Evolutionary conservation across 2,888 invertebrate species (phyloP).

Genomic region (Apantesis nais): DNA sequence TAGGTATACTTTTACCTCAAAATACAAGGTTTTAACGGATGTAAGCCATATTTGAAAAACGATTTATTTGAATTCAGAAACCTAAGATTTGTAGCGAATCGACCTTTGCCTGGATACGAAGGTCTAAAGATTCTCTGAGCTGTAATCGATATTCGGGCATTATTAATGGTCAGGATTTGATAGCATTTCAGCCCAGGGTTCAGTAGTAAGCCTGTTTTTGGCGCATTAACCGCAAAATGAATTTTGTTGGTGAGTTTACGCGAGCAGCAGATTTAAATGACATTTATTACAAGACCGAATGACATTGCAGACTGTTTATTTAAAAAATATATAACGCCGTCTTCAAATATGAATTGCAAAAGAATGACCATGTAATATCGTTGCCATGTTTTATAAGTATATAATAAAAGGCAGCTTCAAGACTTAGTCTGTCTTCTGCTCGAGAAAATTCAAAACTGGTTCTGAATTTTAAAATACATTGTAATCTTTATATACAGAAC

Average conservation of each 20-base stretch:
- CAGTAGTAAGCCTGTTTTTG: conserved; percentile 9
- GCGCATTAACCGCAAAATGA: not conserved
- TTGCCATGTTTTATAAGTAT: too few relatives aligned
- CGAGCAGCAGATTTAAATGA: not conserved
- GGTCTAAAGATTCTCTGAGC: conserved; percentile 28
- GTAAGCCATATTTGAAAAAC: not conserved
- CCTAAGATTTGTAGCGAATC: conserved; percentile 23
- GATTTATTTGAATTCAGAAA: conserved; percentile 7
- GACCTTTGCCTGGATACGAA: conserved; percentile 18
- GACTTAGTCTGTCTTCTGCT: not conserved
- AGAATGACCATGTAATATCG: not conserved
- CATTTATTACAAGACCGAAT: too few relatives aligned
- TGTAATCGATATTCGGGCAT: conserved; percentile 39
- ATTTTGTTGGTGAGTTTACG: not conserved
- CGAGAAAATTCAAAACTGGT: not conserved
- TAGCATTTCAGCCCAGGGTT: conserved; percentile 15
- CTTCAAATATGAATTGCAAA: not conserved
- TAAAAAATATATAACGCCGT: too few relatives aligned
- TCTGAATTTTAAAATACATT: not conserved
- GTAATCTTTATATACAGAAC: not conserved
- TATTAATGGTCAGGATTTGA: conserved; percentile 37
- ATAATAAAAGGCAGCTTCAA: not conserved
- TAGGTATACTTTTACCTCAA: not conserved
- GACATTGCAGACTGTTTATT: too few relatives aligned
- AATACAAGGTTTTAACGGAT: not conserved